Evolutionary conservation across 2,113 vertebrate genomes (phyloP).

Genomic region (Mormoops blainvillei): DNA sequence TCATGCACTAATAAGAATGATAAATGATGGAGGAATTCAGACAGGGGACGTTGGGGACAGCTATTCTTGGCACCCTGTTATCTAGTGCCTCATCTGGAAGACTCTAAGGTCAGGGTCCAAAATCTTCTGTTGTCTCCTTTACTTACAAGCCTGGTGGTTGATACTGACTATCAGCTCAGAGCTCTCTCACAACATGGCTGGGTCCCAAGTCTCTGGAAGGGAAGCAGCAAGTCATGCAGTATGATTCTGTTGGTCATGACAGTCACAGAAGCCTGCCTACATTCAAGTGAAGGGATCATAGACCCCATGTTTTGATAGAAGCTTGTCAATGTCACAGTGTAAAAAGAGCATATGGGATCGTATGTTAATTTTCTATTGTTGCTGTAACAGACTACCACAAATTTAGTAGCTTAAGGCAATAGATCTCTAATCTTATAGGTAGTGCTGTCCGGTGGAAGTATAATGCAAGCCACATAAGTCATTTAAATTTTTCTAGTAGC

Average conservation of each 20-base stretch:
- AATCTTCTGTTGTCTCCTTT: background rate
- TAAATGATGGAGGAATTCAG: background rate
- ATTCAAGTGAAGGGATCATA: background rate
- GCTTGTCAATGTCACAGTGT: background rate
- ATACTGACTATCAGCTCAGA: background rate
- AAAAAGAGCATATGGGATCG: background rate
- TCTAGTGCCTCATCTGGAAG: background rate
- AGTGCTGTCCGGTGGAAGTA: background rate
- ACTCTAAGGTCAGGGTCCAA: background rate
- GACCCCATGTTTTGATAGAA: background rate
- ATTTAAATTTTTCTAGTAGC: background rate
- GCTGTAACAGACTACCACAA: background rate
- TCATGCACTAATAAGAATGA: background rate
- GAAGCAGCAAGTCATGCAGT: background rate
- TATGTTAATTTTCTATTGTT: background rate
- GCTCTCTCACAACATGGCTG: background rate
- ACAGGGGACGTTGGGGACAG: accelerated
- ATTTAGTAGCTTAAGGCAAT: background rate
- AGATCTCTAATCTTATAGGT: background rate
- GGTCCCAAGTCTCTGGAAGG: background rate
- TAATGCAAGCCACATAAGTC: background rate
- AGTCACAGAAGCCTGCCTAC: background rate
- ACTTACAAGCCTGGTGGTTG: background rate
- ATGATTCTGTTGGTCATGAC: background rate
- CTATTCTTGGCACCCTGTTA: background rate